These are phyloP conservation scores for Dermatemys mawii DNA, from an alignment of 2,113 vertebrate genomes.

Conservation along the genomic window DNA sequence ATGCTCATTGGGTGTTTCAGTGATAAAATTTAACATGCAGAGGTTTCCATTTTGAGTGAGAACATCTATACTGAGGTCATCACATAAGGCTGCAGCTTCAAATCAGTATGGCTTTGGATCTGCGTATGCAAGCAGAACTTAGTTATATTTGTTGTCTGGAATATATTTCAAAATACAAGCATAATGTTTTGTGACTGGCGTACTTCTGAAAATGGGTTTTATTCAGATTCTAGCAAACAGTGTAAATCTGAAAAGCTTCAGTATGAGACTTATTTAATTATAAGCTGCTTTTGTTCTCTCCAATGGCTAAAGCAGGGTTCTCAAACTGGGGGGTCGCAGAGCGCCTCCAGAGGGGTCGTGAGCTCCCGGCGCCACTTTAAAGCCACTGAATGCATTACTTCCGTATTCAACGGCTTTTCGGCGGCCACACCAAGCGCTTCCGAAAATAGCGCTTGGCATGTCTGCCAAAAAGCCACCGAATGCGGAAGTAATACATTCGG, in stretches of 20 bases:
- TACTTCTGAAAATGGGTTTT: background rate
- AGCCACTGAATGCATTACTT: no score
- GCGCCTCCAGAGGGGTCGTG: no score
- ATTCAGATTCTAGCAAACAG: background rate
- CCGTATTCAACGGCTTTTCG: no score
- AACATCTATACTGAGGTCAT: background rate
- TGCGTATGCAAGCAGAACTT: background rate
- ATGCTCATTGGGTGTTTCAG: background rate
- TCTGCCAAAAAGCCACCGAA: no score
- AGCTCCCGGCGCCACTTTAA: no score
- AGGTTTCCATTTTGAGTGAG: background rate
- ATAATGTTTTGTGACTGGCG: background rate
- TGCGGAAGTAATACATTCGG: no score
- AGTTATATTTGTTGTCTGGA: background rate
- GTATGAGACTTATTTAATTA: background rate
- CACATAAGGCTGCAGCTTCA: background rate
- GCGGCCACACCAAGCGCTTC: no score
- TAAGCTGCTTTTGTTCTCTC: background rate
- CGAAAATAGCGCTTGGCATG: no score
- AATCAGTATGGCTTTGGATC: background rate
- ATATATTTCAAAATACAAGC: background rate
- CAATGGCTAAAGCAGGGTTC: background rate
- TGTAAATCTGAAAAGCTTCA: background rate
- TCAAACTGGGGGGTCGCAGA: no score
- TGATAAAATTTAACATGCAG: background rate